A percentile compares a stretch with the other conserved stretches of the same genome.
Evolutionary conservation across 2,113 vertebrate genomes (phyloP).

Genomic region (Oostethus manadensis): DNA sequence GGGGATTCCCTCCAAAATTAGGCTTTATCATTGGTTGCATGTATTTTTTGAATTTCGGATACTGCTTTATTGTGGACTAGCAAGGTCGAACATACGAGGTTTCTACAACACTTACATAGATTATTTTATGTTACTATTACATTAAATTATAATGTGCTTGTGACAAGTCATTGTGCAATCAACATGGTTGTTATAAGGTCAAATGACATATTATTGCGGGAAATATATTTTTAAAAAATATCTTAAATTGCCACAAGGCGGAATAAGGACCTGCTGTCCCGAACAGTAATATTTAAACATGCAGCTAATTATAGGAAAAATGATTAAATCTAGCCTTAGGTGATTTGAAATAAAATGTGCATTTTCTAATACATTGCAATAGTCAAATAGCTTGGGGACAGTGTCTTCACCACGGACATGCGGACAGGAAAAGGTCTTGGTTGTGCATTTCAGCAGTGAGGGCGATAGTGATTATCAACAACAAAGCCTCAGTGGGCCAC

Average conservation of each 20-base stretch:
- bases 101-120: neutral
- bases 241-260: neutral
- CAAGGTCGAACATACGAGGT: neutral
- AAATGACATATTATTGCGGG: neutral
- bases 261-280: neutral
- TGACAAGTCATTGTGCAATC: neutral
- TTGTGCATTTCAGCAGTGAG: slow-evolving; percentile 47
- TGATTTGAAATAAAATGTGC: neutral
- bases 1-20: too few relatives aligned
- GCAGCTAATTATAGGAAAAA: slow-evolving; percentile 1
- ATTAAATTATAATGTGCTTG: neutral
- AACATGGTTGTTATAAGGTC: neutral
- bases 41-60: too few relatives aligned
- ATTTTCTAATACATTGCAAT: slow-evolving; percentile 4
- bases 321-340: neutral
- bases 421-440: slow-evolving; percentile 41
- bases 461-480: slow-evolving; percentile 50
- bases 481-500: slow-evolving; percentile 24
- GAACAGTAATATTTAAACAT: slow-evolving; percentile 5
- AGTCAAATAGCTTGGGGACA: slow-evolving; percentile 22
- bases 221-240: neutral
- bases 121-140: too few relatives aligned
- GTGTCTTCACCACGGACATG: slow-evolving; percentile 42
- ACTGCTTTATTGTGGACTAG: neutral
- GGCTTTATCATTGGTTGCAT: too few relatives aligned